Conservation (phyloP, 2,888 invertebrate species). For the Lagria hirta region DNA sequence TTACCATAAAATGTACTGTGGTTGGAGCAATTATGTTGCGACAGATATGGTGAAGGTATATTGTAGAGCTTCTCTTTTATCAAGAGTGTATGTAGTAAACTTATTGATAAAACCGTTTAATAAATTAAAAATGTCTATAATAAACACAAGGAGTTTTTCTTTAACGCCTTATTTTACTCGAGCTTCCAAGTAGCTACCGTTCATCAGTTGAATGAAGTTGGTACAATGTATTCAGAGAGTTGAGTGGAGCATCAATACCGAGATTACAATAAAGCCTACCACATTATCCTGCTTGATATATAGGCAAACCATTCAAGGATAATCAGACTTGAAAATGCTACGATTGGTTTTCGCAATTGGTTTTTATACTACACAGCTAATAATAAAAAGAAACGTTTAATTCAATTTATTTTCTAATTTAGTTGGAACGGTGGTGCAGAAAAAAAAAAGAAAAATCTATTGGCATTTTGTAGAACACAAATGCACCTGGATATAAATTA, state of each 20-base stretch:
- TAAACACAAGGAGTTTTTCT: too few relatives aligned
- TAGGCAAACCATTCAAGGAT: constrained; percentile 39
- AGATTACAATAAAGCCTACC: constrained; percentile 46
- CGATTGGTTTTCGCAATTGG: constrained; percentile 34
- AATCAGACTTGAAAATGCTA: constrained; percentile 41
- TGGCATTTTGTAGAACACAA: constrained; percentile 7
- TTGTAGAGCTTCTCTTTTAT: too few relatives aligned
- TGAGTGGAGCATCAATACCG: constrained; percentile 42
- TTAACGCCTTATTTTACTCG: too few relatives aligned
- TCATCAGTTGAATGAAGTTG: constrained; percentile 34
- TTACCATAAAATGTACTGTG: too few relatives aligned
- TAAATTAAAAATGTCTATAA: too few relatives aligned
- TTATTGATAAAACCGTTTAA: too few relatives aligned
- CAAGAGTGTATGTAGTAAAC: too few relatives aligned
- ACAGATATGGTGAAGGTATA: too few relatives aligned
- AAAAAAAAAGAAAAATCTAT: constrained; percentile 6
- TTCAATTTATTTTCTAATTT: constrained; percentile 30
- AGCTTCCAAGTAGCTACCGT: too few relatives aligned
- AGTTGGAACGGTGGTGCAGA: constrained; percentile 10
- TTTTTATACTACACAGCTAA: constrained; percentile 30
- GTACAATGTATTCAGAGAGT: constrained; percentile 39
- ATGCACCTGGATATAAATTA: constrained; percentile 15
- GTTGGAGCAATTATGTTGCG: too few relatives aligned
- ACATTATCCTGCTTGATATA: constrained; percentile 45
- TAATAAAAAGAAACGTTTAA: constrained; percentile 29